phyloP scores from a whole-genome alignment of 2,797 vertebrate species.

The Anguilla marmorata region DNA sequence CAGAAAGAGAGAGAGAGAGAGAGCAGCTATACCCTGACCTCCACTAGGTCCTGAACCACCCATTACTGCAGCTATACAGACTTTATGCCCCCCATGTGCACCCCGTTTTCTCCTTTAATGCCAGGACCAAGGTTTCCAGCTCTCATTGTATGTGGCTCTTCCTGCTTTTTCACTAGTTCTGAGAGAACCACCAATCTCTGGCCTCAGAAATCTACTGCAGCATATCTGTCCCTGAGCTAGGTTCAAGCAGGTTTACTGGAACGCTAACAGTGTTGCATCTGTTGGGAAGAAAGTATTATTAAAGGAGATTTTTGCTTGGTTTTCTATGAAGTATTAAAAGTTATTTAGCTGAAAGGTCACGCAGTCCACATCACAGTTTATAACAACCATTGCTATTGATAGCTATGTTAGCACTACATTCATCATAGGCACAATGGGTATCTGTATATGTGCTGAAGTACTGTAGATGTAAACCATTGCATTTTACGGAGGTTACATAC shows the following conservation, averaged over 20 bases:
- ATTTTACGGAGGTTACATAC: neutral
- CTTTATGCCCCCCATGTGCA: slow-evolving; percentile 57
- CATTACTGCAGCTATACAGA: slow-evolving; percentile 63
- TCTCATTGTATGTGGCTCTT: neutral
- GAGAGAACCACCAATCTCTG: neutral
- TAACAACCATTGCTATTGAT: neutral
- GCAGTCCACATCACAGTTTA: neutral
- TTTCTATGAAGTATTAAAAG: neutral
- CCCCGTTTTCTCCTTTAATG: slow-evolving; percentile 1
- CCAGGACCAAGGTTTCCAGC: neutral
- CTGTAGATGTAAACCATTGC: neutral
- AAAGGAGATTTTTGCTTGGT: neutral
- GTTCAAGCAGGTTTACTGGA: neutral
- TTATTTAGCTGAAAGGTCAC: neutral
- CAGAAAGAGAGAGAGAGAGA: neutral
- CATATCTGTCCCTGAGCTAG: neutral
- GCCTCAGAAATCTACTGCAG: neutral
- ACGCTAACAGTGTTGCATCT: neutral
- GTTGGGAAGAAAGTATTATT: neutral
- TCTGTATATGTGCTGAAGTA: neutral
- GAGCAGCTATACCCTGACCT: slow-evolving; percentile 59
- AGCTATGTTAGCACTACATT: neutral
- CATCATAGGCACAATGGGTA: neutral
- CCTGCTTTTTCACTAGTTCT: neutral
- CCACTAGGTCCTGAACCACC: slow-evolving; percentile 61